Evolutionary conservation across 2,888 invertebrate species (phyloP).

Genomic region (Chloromyia formosa): DNA sequence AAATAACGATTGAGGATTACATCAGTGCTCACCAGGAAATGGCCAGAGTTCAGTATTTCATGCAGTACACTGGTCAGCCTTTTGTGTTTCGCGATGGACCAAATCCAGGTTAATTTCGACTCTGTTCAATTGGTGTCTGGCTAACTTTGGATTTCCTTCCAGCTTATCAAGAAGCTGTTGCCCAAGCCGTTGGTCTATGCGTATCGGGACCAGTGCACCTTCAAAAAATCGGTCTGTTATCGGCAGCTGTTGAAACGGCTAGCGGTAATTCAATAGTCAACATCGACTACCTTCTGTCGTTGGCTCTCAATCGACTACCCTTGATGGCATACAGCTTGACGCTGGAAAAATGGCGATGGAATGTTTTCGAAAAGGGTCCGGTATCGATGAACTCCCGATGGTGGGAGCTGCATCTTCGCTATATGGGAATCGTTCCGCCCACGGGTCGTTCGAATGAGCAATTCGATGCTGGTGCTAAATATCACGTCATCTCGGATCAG

Average conservation of each 20-base stretch:
- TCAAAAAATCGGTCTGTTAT: conserved; percentile 74
- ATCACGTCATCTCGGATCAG: conserved; percentile 81
- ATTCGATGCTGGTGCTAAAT: conserved; percentile 86
- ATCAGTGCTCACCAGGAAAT: conserved; percentile 84
- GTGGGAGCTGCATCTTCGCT: conserved; percentile 79
- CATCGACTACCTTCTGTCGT: conserved; percentile 70
- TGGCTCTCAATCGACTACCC: conserved; percentile 81
- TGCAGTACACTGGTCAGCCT: conserved; percentile 80
- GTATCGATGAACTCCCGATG: conserved; percentile 76
- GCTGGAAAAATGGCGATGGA: conserved; percentile 86
- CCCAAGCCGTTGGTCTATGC: conserved; percentile 81
- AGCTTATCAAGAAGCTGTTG: conserved; percentile 88
- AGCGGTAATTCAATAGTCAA: conserved; percentile 54
- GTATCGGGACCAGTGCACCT: conserved; percentile 81
- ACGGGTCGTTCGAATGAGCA: conserved; percentile 74
- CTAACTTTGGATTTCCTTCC: too few species aligned
- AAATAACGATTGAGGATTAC: conserved; percentile 79
- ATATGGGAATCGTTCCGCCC: conserved; percentile 80
- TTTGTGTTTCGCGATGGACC: conserved; percentile 82
- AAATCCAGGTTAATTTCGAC: conserved; percentile 79
- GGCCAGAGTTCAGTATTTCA: conserved; percentile 83
- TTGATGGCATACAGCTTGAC: conserved; percentile 83
- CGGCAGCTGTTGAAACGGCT: conserved; percentile 66
- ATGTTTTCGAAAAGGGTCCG: conserved; percentile 78
- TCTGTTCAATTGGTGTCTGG: not conserved